These are phyloP conservation scores for Bolinopsis microptera DNA, from an alignment of 37 sponge, comb jelly and placozoan genomes.

Conservation along the genomic window DNA sequence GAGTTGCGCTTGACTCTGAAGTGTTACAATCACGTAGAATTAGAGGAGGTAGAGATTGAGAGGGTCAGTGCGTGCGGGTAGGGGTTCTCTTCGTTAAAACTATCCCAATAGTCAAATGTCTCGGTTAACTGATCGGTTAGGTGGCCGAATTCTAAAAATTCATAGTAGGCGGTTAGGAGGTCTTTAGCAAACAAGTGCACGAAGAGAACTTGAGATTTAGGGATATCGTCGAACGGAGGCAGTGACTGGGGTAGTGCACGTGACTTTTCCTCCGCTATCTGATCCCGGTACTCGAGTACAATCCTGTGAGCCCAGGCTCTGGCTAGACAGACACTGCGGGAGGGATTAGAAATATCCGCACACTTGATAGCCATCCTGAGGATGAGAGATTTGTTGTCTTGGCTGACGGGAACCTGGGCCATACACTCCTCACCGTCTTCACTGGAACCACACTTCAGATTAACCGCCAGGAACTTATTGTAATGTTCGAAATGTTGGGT, in stretches of 20 bases:
- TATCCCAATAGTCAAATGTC: conserved; percentile 31
- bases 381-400: conserved; percentile 69
- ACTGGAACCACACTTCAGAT: conserved; percentile 1
- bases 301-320: conserved; percentile 80
- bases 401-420: conserved; percentile 26
- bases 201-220: conserved; percentile 83
- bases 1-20: too few relatives aligned
- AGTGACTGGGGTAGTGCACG: conserved; percentile 73
- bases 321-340: conserved; percentile 72
- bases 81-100: conserved; percentile 40
- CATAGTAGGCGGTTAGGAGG: conserved; percentile 74
- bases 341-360: conserved; percentile 87
- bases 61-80: conserved; percentile 19
- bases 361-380: conserved; percentile 84
- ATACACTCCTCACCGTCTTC: conserved; percentile 65
- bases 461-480: conserved; percentile 74
- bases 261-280: conserved; percentile 85
- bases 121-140: conserved; percentile 58
- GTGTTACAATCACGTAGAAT: neutral
- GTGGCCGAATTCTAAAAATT: conserved; percentile 44
- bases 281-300: conserved; percentile 80
- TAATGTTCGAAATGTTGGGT: conserved; percentile 89
- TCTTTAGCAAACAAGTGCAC: conserved; percentile 83
- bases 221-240: conserved; percentile 85
- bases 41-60: neutral